Conservation (phyloP, 2,797 vertebrate species). For the Enteromius treurensis region DNA sequence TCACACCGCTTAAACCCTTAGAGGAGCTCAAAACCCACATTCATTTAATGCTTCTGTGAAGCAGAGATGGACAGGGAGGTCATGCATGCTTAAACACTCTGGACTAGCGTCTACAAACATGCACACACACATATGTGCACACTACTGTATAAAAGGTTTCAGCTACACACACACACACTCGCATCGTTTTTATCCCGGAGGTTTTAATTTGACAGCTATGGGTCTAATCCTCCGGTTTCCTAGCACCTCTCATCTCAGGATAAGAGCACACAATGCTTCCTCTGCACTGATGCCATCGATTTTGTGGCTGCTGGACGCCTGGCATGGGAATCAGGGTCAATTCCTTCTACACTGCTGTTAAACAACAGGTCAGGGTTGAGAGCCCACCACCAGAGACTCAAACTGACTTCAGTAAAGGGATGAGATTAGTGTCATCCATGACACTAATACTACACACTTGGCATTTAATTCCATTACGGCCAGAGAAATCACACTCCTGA, state of each 20-base stretch:
- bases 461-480: not conserved
- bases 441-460: not conserved
- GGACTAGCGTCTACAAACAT: conserved; percentile 21
- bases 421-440: conserved; percentile 6
- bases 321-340: conserved; percentile 17
- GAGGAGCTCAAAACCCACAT: conserved; percentile 37
- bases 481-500: conserved; percentile 5
- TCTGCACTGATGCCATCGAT: conserved; percentile 39
- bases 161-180: conserved; percentile 6
- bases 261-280: conserved; percentile 29
- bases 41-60: conserved; percentile 36
- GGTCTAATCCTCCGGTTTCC: conserved; percentile 42
- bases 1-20: not conserved
- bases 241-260: conserved; percentile 23
- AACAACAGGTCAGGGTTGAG: conserved; percentile 18
- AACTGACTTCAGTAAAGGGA: not conserved
- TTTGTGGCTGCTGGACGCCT: not conserved
- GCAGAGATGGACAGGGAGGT: conserved; percentile 42
- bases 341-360: not conserved
- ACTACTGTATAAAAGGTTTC: conserved; percentile 30
- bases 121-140: conserved; percentile 43
- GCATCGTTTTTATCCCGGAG: not conserved
- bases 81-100: conserved; percentile 45
- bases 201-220: conserved; percentile 48
- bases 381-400: not conserved